Base-by-base conservation (phyloP, 2,888 invertebrate species). In the Drosophila gaucha region DNA sequence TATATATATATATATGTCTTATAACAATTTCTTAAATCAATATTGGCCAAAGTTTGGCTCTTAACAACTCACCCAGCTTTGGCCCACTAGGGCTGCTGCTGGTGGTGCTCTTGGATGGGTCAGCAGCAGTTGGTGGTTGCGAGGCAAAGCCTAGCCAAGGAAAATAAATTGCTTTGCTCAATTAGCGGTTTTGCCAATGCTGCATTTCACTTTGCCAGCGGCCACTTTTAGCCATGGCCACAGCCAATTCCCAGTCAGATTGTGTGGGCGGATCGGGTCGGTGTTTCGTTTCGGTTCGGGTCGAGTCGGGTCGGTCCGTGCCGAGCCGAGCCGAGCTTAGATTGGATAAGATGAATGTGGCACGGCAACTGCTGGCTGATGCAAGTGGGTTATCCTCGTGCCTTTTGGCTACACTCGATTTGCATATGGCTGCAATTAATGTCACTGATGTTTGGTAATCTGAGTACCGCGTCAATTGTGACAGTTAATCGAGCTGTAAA, bases 401-500 rank as follows among this genome's bases (percentile, higher is more conserved):
- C 50, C 50, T 22, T 9, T 31, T 31, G 41, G 30, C 31, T 14
- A 10, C 38, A 28, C 14, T 12, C 44, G 41, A 62, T 68, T 68
- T 54, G 56, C 54, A 56, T 51, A 35, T 22, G 55, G n/a, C 26
- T 33, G 33, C 41, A 50, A 55, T 55, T 47, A 47, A 30, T 49
- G 41, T 20, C 49, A 28, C 35, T 14, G 28, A 41, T 36, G 44
- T 36, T 67, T 38, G 31, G 80, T 80, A 85, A 85, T 78, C 68
- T 51, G 78, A 82, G 67, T 16, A 33, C 54, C 60, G 64, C 69
- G 57, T 71, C 74, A 73, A 78, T 74, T 80, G 83, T 70, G 74
- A 60, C 67, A 82, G 76, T 79, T 79, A 84, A 83, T 82, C 78
- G 82, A 79, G 84, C 84, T 75, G 78, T 73, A 80, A 84, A 84